Conservation (phyloP, 37 sponge, comb jelly and placozoan species). For the Theonella swinhoei region DNA sequence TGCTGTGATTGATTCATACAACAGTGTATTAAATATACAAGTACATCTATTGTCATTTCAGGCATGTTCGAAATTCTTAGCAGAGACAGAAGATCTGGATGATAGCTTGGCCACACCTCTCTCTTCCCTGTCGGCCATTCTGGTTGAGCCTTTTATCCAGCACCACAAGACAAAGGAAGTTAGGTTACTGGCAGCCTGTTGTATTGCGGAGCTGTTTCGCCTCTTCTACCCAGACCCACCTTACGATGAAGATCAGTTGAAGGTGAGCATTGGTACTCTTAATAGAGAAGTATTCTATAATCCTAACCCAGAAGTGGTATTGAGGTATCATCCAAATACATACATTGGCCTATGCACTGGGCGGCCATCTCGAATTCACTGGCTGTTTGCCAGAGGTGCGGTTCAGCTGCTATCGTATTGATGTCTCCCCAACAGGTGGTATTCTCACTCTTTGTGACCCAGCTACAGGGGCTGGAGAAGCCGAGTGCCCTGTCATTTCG, state of each 20-base stretch:
- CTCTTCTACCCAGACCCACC: slow-evolving; percentile 87
- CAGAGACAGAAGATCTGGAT: slow-evolving; percentile 34
- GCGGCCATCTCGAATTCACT: no score
- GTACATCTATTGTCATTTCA: neutral
- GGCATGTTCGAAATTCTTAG: slow-evolving; percentile 28
- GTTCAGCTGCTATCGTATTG: neutral
- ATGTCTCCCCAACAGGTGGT: no score
- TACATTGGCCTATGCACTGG: no score
- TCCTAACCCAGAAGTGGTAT: no score
- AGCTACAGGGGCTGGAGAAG: slow-evolving; percentile 73
- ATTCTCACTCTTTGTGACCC: slow-evolving; percentile 77
- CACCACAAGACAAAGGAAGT: slow-evolving; percentile 65
- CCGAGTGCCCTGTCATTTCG: slow-evolving; percentile 51
- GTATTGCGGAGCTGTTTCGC: slow-evolving; percentile 77
- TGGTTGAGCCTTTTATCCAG: slow-evolving; percentile 31
- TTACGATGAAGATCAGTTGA: slow-evolving; percentile 69
- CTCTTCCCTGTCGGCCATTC: neutral
- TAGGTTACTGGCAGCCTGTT: slow-evolving; percentile 60
- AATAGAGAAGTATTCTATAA: no score
- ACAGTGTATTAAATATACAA: no score
- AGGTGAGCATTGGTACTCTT: no score
- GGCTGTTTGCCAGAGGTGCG: neutral
- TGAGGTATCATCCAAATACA: no score
- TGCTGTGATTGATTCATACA: no score
- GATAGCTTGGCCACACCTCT: slow-evolving; percentile 25